Evolutionary conservation across 2,888 invertebrate species (phyloP), one percentile per base, ranked within the genome.

Genomic region (Aquatica leii): DNA sequence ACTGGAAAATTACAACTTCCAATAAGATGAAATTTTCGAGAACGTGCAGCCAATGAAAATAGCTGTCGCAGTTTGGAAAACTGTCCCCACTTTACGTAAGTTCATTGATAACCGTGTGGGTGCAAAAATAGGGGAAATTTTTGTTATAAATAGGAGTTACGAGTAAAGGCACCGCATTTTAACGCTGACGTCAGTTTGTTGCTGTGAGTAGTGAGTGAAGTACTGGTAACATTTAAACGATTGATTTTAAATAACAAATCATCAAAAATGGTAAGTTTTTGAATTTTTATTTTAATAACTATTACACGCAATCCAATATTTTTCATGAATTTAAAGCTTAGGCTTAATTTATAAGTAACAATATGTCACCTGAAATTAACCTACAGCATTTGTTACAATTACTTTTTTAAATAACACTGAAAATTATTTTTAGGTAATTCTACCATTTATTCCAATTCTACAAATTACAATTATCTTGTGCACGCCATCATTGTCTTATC

Each of bases 61-160:
- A 64, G 68, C 65, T 77, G 78, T 73, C 77, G 78, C 79, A 78
- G 71, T 75, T 74, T 71, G 72, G 72, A 69, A 67, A 63, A 59
- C 65, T 67, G 69, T 64, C 73, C 78, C 80, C 80, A 78, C 76
- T 77, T 72, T 74, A 75, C 74, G 71, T 68, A 71, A 80, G 83
- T 88, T 88, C 88, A 88, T 88, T 88, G 85, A 88, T 86, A 86
- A 84, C 85, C 53, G 87, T 86, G 88, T 88, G 85, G 88, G 88
- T 86, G 86, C 72, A 63, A 65, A 62, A 59, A 59, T 82, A 80
- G 80, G 82, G 77, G 79, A 78, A 72, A 68, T 52, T 55, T 64
- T 69, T 70, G 73, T 77, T 81, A 81, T 81, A 81, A 72, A 80
- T 80, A 79, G 71, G 70, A 73, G 77, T 74, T 56, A 57, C 20